Evolutionary conservation across 2,888 invertebrate species (phyloP), one percentile per base, ranked within the genome.

Genomic region (Polyploca ridens): DNA sequence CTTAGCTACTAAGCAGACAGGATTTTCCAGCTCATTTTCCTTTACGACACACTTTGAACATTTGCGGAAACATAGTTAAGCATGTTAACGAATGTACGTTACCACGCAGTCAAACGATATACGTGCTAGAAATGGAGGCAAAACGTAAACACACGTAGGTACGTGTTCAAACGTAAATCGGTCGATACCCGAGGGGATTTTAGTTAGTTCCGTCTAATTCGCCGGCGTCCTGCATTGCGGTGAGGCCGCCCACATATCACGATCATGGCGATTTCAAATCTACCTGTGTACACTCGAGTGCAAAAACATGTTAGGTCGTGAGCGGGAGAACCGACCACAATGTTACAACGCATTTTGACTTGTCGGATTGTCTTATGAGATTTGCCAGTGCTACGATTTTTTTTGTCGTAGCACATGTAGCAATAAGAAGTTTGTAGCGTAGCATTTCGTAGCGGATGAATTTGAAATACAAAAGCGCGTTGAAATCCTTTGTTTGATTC

Each of bases 131-230:
- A n/a, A 10, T 54, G 19, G 54, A 10, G 1, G 54, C 10, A 54
- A 54, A 54, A 54, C 54, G 54, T 54, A 46, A 46, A 46, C 3
- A 46, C 46, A 46, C 46, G 19, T 49, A 27, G 27, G 27, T 27
- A 27, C 27, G 27, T 27, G 27, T 54, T 54, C 19, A 10, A 41
- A 61, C 41, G 61, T 61, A 61, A 61, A 61, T 61, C 61, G 61
- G 44, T 61, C 61, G 61, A 44, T 61, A 60, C 16, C 54, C 59
- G 41, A 44, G 41, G 19, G 41, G 41, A 61, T 19, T 61, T 54
- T 54, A 54, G 54, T 54, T 54, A 54, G 54, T 54, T 54, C 54
- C 54, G 54, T 54, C 54, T 54, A 54, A 54, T 54, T 54, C n/a
- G 54, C 54, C 10, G 54, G n/a, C 19, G 54, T 54, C 54, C 54